Percentiles rank a stretch among this genome's conserved stretches.
phyloP scores from a whole-genome alignment of 2,888 invertebrate genomes.

The Drosophila quinaria region DNA sequence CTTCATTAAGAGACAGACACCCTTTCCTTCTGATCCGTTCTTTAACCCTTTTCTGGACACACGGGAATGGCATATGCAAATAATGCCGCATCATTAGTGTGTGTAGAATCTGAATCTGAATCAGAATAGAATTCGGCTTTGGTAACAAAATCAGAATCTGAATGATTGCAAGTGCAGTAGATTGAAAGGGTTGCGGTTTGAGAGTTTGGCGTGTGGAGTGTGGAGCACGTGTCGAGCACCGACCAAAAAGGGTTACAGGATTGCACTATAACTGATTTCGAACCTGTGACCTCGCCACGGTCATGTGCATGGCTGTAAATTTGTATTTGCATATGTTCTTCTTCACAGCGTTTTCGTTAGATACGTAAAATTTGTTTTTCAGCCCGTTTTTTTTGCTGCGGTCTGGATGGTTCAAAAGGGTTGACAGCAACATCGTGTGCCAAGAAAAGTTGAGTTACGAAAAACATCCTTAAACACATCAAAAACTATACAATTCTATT shows the following conservation, averaged over 20 bases:
- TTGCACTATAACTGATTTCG: constrained; percentile 25
- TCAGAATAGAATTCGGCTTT: constrained; percentile 9
- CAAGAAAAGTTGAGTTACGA: constrained; percentile 1
- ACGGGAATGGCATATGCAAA: constrained; percentile 70
- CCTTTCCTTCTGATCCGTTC: constrained; percentile 6
- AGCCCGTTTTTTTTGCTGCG: constrained; percentile 37
- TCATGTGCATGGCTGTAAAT: constrained; percentile 28
- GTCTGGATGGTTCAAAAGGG: constrained; percentile 46
- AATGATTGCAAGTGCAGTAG: constrained; percentile 36
- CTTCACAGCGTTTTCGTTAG: constrained; percentile 58
- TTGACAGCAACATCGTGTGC: constrained; percentile 27
- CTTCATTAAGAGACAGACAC: constrained; percentile 64
- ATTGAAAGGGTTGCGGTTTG: constrained; percentile 64
- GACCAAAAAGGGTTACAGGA: constrained; percentile 31
- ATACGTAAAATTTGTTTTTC: constrained; percentile 48
- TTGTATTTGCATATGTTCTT: constrained; percentile 65
- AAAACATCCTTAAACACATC: not conserved
- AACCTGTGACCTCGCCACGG: constrained; percentile 42
- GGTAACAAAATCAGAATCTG: constrained; percentile 27
- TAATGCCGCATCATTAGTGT: constrained; percentile 79
- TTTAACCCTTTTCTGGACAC: constrained; percentile 52
- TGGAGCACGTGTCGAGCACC: constrained; percentile 66
- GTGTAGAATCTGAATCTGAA: constrained; percentile 37
- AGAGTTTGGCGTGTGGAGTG: constrained; percentile 21
- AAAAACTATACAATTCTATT: not conserved